phyloP scores from a whole-genome alignment of 2,113 vertebrate species.

The Coturnix japonica region DNA sequence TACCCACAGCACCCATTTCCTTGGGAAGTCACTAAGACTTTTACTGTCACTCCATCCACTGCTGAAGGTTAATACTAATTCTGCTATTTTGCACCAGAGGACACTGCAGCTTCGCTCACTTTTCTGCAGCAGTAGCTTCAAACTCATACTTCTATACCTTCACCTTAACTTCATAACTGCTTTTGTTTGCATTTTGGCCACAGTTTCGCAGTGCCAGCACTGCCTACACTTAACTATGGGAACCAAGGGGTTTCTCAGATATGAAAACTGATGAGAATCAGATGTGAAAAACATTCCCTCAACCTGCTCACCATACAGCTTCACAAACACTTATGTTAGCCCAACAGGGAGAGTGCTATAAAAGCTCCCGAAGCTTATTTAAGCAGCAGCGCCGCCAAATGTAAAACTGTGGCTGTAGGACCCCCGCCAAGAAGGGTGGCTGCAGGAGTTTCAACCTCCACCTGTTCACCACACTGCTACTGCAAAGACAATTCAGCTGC shows the following conservation, averaged over 20 bases:
- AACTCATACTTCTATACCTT: not conserved
- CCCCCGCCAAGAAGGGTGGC: not conserved
- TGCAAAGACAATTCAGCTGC: constrained; percentile 40
- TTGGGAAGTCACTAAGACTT: not conserved
- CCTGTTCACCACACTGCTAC: constrained; percentile 17
- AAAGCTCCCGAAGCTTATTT: not conserved
- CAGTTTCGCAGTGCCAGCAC: not conserved
- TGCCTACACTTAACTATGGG: not conserved
- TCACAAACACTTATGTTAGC: not conserved
- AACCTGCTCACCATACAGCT: not conserved
- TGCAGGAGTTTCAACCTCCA: constrained; percentile 6
- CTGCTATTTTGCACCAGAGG: not conserved
- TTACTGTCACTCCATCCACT: rapidly evolving
- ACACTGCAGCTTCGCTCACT: not conserved
- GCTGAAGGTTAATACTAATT: not conserved
- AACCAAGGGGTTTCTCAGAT: not conserved
- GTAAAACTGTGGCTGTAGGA: rapidly evolving
- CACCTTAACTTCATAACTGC: not conserved
- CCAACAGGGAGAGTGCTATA: not conserved
- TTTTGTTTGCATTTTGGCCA: not conserved
- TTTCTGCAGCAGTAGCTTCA: not conserved
- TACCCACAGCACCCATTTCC: not conserved
- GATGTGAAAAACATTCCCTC: not conserved
- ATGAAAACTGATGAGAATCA: not conserved
- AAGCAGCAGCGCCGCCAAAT: not conserved